These are phyloP conservation scores for Ivindomyrus marchei DNA, from an alignment of 2,113 vertebrate genomes.

Conservation along the genomic window DNA sequence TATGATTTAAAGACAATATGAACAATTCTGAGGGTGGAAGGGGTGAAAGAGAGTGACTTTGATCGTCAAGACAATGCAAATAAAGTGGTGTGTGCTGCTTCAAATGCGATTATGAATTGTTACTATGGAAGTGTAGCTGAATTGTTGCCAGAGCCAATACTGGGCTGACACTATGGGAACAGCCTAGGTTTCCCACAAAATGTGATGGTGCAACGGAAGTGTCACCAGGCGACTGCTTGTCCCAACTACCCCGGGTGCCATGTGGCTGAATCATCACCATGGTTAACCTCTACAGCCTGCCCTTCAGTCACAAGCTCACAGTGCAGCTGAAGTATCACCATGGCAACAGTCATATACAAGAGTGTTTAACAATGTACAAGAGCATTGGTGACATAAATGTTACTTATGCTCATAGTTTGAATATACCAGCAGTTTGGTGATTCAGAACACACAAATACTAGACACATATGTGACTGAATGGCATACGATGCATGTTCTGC, in stretches of 20 bases:
- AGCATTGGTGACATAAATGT: neutral
- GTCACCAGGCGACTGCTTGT: neutral
- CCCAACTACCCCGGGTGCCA: neutral
- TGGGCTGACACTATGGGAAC: neutral
- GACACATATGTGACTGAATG: neutral
- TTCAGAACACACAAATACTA: neutral
- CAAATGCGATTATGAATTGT: constrained; percentile 21
- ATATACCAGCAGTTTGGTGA: neutral
- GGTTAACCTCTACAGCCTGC: neutral
- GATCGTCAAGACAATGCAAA: constrained; percentile 37
- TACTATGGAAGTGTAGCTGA: neutral
- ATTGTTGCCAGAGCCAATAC: neutral
- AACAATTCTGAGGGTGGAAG: constrained; percentile 45
- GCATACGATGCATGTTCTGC: neutral
- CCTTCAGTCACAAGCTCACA: neutral
- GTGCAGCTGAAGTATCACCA: neutral
- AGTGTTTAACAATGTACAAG: neutral
- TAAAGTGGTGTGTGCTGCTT: constrained; percentile 56
- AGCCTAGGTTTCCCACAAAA: neutral
- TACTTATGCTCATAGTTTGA: neutral
- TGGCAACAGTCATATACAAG: neutral
- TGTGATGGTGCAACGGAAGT: neutral
- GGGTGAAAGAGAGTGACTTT: constrained; percentile 40
- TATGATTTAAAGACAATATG: constrained; percentile 53
- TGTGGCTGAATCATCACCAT: neutral